These are phyloP conservation scores for Leucoraja ocellata DNA, from an alignment of 2,797 vertebrate genomes.

Conservation along the genomic window DNA sequence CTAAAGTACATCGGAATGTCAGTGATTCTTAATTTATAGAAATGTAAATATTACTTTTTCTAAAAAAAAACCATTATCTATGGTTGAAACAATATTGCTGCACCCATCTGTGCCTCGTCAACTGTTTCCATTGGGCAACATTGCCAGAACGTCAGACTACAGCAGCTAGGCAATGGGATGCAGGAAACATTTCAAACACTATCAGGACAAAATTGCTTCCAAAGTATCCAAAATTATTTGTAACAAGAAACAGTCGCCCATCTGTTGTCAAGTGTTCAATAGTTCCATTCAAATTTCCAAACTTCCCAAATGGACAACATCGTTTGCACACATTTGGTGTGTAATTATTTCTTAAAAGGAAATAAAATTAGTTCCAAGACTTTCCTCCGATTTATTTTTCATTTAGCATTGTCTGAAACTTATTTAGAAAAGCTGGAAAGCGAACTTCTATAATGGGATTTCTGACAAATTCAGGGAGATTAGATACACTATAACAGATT, in stretches of 20 bases:
- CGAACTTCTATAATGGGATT: not conserved
- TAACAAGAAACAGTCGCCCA: constrained; percentile 31
- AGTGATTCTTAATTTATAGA: no score
- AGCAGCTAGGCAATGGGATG: not conserved
- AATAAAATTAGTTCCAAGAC: not conserved
- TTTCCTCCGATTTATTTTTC: constrained; percentile 29
- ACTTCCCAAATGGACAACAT: not conserved
- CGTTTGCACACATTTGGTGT: not conserved
- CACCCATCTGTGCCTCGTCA: not conserved
- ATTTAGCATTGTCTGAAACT: not conserved
- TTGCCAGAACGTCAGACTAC: not conserved
- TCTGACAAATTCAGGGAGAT: not conserved
- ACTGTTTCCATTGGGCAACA: not conserved
- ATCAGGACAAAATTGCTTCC: constrained; percentile 17
- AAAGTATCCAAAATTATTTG: not conserved
- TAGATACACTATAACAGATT: not conserved
- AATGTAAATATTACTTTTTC: no score
- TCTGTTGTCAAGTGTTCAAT: constrained; percentile 29
- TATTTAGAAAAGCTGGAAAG: not conserved
- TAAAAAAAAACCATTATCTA: not conserved
- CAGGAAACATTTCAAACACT: not conserved
- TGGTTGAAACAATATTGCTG: not conserved
- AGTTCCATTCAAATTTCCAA: constrained; percentile 35
- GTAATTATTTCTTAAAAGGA: not conserved
- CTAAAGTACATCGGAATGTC: no score